Percentiles rank a stretch among this genome's conserved stretches.
Evolutionary conservation across 1,140 invertebrate genomes (phyloP).

Genomic region (Drepana arcuata): DNA sequence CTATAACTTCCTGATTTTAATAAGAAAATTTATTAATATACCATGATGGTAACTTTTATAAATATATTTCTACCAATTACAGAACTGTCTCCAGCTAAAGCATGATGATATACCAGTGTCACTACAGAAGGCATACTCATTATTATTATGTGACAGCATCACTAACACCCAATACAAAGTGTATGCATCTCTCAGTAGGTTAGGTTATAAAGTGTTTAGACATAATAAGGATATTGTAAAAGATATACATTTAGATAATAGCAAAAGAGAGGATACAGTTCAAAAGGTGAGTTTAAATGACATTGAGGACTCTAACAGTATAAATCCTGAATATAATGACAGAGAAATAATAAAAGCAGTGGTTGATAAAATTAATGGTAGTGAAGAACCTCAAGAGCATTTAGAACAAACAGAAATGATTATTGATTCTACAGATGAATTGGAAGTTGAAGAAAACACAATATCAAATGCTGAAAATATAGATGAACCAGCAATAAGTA

Average conservation of each 20-base stretch:
- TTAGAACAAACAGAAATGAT: too few relatives aligned
- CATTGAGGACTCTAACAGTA: too few relatives aligned
- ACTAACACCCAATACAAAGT: constrained; percentile 74
- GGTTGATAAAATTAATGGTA: too few relatives aligned
- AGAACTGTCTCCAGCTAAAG: constrained; percentile 74
- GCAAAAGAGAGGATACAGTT: constrained; percentile 8
- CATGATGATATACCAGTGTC: constrained; percentile 73
- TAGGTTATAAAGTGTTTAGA: constrained; percentile 70
- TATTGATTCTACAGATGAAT: too few relatives aligned
- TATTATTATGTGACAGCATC: constrained; percentile 67
- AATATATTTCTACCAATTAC: constrained; percentile 34
- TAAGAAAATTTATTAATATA: neutral
- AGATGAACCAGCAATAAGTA: too few relatives aligned
- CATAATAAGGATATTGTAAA: constrained; percentile 28
- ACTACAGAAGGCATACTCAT: constrained; percentile 75
- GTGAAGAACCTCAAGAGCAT: too few relatives aligned
- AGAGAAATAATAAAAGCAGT: too few relatives aligned
- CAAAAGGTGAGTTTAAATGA: too few relatives aligned
- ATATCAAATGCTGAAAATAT: too few relatives aligned
- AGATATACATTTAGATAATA: too few relatives aligned
- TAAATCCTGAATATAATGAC: too few relatives aligned
- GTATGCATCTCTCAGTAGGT: constrained; percentile 73
- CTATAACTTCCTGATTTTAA: neutral
- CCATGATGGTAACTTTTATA: neutral
- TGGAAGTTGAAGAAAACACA: too few relatives aligned